Evolutionary conservation across 2,888 invertebrate species (phyloP).

Genomic region (Nomada hirtipes): DNA sequence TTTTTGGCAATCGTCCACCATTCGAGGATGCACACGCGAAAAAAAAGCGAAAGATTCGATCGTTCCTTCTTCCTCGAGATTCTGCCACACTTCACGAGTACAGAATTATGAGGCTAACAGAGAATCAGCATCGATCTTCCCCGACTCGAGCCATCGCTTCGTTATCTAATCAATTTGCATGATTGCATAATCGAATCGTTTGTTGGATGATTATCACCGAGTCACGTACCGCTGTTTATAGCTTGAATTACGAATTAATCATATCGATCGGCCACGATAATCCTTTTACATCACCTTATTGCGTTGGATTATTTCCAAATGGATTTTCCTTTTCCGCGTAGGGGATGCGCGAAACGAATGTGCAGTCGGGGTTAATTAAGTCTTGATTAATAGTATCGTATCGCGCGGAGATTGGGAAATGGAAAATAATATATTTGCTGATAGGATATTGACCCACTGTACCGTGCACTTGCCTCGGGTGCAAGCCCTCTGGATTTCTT

Average conservation of each 20-base stretch:
- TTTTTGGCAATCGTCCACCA: slow-evolving; percentile 36
- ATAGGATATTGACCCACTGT: too few species aligned
- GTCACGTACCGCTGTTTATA: slow-evolving; percentile 9
- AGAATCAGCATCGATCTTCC: slow-evolving; percentile 22
- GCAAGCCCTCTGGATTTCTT: background rate
- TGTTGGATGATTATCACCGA: slow-evolving; percentile 20
- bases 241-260: slow-evolving; percentile 7
- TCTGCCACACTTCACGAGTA: background rate
- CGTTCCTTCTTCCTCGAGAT: background rate
- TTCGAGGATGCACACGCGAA: background rate
- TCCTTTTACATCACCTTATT: background rate
- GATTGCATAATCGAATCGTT: slow-evolving; percentile 40
- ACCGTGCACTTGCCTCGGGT: background rate
- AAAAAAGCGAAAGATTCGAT: background rate
- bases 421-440: background rate
- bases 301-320: background rate
- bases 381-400: background rate
- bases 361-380: background rate
- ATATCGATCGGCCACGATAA: slow-evolving; percentile 7
- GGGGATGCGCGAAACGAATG: background rate
- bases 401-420: background rate
- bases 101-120: background rate
- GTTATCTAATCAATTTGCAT: slow-evolving; percentile 63
- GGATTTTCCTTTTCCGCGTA: background rate
- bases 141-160: background rate